Evolutionary conservation across 2,888 invertebrate genomes (phyloP), one percentile per base, ranked within the genome.

Genomic region (Quadriops clusia): DNA sequence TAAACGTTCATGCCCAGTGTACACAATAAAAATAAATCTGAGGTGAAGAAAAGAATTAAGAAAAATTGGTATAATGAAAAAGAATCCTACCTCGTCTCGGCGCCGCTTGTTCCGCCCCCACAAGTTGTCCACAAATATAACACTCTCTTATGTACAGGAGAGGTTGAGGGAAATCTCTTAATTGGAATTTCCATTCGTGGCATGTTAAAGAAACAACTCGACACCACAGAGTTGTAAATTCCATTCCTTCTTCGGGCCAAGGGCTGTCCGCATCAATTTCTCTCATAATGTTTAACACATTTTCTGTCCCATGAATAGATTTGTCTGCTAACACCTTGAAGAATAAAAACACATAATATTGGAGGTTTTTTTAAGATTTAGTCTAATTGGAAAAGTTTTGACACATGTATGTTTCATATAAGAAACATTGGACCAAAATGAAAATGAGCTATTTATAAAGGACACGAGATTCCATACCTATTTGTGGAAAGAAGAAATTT

Each of bases 121-220:
- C 77, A 10, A 97, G 61, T 42, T 80, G 74, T 1, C 97, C 97
- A 77, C 89, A 93, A 33, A 94, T 68, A 40, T 80, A 77, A 56
- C 93, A 73, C 40, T 81, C 75, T 44, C 77, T 75, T 35, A 91
- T 79, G 46, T 82, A 75, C 47, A 95, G 70, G 62, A 94, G 72
- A 1, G 93, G 89, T 54, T 93, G 91, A 0, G 94, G 93, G 60
- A 94, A 97, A 65, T 98, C 97, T 4, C 97, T 69, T 40, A 98
- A 65, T 50, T 83, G 76, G 45, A 93, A 74, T 50, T 81, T 83
- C 85, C 93, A 91, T 49, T 81, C 80, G 10, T 74, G 73, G 44
- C 87, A 83, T 40, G 80, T 77, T 29, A 86, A 71, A 41, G 79
- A 77, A 12, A 97, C 74, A 28, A 77, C 76, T 5, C 97, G 76